These are phyloP conservation scores for Chloroclystis v-ata DNA, from an alignment of 2,888 invertebrate species.

Conservation along the genomic window DNA sequence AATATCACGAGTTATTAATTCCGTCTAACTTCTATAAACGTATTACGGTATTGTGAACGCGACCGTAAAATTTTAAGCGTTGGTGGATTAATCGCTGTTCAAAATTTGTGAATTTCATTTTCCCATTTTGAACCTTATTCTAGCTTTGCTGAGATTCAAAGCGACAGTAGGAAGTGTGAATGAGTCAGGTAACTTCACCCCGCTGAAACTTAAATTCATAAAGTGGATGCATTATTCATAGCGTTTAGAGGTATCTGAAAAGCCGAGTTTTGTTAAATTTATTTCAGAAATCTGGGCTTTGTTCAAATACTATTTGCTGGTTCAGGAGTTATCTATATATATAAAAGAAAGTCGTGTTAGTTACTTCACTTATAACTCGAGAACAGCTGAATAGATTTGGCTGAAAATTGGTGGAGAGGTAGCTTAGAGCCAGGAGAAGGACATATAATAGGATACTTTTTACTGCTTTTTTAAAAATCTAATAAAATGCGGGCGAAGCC, in stretches of 20 bases:
- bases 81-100: not conserved
- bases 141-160: constrained; percentile 9
- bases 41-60: constrained; percentile 2
- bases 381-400: no score
- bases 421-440: no score
- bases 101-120: constrained; percentile 3
- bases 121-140: constrained; percentile 11
- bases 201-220: constrained; percentile 22
- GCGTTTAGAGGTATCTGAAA: constrained; percentile 16
- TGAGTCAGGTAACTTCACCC: constrained; percentile 20
- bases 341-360: no score
- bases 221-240: constrained; percentile 28
- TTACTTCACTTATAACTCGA: no score
- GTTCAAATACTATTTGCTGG: no score
- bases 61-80: constrained; percentile 2
- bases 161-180: constrained; percentile 16
- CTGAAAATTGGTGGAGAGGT: no score
- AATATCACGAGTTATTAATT: constrained; percentile 2
- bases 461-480: no score
- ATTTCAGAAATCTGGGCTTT: no score
- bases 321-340: no score
- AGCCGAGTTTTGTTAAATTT: not conserved
- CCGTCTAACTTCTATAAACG: not conserved
- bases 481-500: no score
- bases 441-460: no score